Conservation (phyloP, 2,113 vertebrate species). For the Hypanus sabinus region DNA sequence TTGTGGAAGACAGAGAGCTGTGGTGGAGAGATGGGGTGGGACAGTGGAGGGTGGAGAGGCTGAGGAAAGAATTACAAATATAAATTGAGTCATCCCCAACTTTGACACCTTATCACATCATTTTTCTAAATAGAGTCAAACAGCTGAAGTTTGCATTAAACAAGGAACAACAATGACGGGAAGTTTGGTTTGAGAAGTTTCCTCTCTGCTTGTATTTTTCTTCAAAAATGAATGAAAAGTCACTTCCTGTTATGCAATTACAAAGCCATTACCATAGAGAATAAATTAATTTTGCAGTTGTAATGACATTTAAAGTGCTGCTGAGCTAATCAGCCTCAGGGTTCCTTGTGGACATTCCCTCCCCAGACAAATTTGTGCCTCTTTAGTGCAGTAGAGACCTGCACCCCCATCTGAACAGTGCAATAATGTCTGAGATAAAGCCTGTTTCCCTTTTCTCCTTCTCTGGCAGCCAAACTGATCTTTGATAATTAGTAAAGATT, state of each 20-base stretch:
- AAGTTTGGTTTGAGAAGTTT: neutral
- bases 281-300: slow-evolving; percentile 7
- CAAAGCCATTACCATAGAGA: neutral
- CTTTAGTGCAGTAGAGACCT: neutral
- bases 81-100: neutral
- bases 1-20: too few relatives aligned
- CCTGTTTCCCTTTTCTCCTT: neutral
- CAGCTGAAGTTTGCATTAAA: neutral
- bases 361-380: neutral
- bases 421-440: neutral
- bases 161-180: neutral
- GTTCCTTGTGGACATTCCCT: neutral
- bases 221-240: neutral
- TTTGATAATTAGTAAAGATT: neutral
- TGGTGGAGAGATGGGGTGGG: too few relatives aligned
- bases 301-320: neutral
- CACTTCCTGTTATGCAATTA: neutral
- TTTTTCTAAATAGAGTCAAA: neutral
- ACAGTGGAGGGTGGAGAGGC: too few relatives aligned
- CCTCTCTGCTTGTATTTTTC: neutral
- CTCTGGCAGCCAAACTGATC: neutral
- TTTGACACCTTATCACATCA: too few relatives aligned
- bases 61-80: neutral
- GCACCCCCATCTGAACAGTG: neutral
- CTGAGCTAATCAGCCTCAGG: neutral